Conservation (phyloP, 1,140 invertebrate genomes). For the Hesperophylax magnus region DNA sequence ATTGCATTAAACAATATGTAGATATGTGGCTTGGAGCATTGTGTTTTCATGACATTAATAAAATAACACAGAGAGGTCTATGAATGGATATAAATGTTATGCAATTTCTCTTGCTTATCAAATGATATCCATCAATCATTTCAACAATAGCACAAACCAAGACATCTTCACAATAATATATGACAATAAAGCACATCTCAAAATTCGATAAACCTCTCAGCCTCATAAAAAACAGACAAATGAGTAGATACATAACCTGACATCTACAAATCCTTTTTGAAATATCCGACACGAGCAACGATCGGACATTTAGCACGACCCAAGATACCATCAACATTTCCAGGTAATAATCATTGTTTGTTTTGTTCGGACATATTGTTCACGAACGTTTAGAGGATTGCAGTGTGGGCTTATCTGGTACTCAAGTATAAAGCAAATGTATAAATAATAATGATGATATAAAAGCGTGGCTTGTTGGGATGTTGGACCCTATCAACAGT, state of each 20-base stretch:
- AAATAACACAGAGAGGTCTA: slow-evolving; percentile 33
- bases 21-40: neutral
- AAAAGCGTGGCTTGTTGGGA: slow-evolving; percentile 48
- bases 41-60: slow-evolving; percentile 26
- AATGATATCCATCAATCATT: slow-evolving; percentile 49
- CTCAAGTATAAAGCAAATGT: slow-evolving; percentile 23
- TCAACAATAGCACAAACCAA: slow-evolving; percentile 43
- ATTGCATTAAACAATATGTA: slow-evolving; percentile 24
- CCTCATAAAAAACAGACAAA: slow-evolving; percentile 46
- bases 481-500: slow-evolving; percentile 47
- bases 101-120: slow-evolving; percentile 50
- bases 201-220: slow-evolving; percentile 56
- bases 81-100: slow-evolving; percentile 42
- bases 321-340: neutral
- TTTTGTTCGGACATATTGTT: neutral
- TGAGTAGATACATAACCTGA: slow-evolving; percentile 17
- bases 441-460: slow-evolving; percentile 40
- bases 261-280: slow-evolving; percentile 2
- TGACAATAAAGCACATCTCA: slow-evolving; percentile 53
- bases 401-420: neutral
- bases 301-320: neutral
- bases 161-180: slow-evolving; percentile 42
- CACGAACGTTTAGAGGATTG: neutral
- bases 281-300: neutral
- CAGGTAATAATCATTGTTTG: neutral